A percentile compares a stretch with the other conserved stretches of the same genome.
phyloP scores from a whole-genome alignment of 2,888 invertebrate species.

The Eumerus sabulonum region DNA sequence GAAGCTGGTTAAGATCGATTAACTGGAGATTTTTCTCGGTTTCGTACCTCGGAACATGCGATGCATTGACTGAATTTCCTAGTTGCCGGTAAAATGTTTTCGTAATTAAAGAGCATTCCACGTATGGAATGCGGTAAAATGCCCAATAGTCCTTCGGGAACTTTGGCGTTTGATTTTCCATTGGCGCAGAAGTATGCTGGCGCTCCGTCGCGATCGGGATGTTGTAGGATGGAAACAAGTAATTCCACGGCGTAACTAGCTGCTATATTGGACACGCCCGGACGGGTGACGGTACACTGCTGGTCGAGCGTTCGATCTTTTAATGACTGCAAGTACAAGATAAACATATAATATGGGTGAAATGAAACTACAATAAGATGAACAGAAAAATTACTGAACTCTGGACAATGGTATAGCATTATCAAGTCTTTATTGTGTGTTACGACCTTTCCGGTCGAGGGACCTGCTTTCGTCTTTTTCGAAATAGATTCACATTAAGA shows the following conservation, averaged over 20 bases:
- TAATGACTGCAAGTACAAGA: conserved; percentile 85
- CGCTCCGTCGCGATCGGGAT: conserved; percentile 84
- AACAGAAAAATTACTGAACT: too few relatives aligned
- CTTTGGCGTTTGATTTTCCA: conserved; percentile 72
- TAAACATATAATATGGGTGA: conserved; percentile 29
- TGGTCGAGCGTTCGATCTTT: conserved; percentile 96
- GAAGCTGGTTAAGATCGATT: neutral
- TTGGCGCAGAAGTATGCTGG: conserved; percentile 82
- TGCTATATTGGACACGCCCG: conserved; percentile 95
- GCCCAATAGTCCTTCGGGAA: conserved; percentile 85
- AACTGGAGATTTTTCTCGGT: conserved; percentile 8
- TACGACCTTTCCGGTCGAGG: too few relatives aligned
- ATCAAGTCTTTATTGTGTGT: too few relatives aligned
- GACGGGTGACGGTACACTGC: conserved; percentile 98
- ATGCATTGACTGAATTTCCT: conserved; percentile 93
- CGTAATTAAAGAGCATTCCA: conserved; percentile 91
- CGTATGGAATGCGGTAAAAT: conserved; percentile 95
- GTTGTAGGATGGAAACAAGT: conserved; percentile 91
- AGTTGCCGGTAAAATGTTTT: conserved; percentile 91
- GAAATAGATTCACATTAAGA: too few relatives aligned
- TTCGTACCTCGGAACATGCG: conserved; percentile 87
- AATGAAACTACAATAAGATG: neutral
- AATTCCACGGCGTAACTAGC: conserved; percentile 95
- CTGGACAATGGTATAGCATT: too few relatives aligned
- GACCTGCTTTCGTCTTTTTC: too few relatives aligned